A percentile compares a stretch with the other conserved stretches of the same genome.
These are phyloP conservation scores for Pectinophora gossypiella DNA, from an alignment of 1,140 invertebrate species.

Conservation along the genomic window DNA sequence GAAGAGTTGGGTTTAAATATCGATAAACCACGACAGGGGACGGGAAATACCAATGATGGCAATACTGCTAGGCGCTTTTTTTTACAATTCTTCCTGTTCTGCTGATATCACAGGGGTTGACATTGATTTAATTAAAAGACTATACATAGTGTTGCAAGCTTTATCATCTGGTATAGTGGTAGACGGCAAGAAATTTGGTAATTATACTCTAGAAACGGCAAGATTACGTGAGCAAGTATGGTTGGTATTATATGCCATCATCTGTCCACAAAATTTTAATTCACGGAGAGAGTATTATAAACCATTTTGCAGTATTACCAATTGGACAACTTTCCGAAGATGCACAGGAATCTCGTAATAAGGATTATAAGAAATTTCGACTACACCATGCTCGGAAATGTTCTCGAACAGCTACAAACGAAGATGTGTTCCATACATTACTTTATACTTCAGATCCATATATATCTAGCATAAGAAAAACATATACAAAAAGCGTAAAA, in stretches of 20 bases:
- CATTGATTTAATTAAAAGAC: neutral
- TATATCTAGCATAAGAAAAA: no score
- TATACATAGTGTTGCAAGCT: neutral
- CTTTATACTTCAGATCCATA: no score
- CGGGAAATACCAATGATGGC: no score
- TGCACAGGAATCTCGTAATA: slow-evolving; percentile 25
- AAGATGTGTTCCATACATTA: neutral
- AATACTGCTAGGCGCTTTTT: no score
- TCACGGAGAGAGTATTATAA: slow-evolving; percentile 12
- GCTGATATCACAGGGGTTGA: neutral
- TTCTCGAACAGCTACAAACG: neutral
- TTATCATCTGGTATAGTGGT: neutral
- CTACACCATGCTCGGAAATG: slow-evolving; percentile 15
- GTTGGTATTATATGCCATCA: slow-evolving; percentile 22
- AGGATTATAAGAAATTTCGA: slow-evolving; percentile 22
- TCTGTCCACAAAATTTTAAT: slow-evolving; percentile 18
- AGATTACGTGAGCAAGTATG: slow-evolving; percentile 14
- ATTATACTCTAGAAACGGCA: neutral
- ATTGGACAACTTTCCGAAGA: no score
- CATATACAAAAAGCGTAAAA: no score
- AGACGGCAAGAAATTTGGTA: neutral
- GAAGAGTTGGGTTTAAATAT: no score
- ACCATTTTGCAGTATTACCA: slow-evolving; percentile 10
- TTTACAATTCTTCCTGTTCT: neutral
- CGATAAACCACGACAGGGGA: no score